Conservation (phyloP, 2,888 invertebrate genomes). For the Agriopis leucophaearia region DNA sequence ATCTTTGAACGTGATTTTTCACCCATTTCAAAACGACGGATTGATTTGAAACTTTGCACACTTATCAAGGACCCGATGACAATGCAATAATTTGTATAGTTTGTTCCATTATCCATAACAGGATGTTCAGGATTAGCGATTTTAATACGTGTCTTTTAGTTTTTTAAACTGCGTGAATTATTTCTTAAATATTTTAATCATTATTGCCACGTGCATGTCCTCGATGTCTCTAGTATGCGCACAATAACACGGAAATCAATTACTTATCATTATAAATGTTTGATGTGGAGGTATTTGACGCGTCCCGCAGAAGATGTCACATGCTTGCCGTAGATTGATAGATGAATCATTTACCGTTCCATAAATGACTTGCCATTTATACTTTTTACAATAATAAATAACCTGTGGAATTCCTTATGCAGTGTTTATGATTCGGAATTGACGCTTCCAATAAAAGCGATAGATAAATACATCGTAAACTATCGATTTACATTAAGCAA, state of each 20-base stretch:
- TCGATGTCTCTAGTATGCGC: conserved; percentile 47
- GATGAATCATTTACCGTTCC: conserved; percentile 67
- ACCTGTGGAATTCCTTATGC: conserved; percentile 52
- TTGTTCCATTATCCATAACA: no score
- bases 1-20: no score
- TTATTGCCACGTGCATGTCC: conserved; percentile 26
- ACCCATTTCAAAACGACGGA: no score
- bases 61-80: no score
- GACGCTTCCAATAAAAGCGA: conserved; percentile 41
- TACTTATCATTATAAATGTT: conserved; percentile 61
- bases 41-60: no score
- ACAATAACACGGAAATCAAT: conserved; percentile 55
- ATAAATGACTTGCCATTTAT: conserved; percentile 72
- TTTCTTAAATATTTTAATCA: conserved; percentile 1
- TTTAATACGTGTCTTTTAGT: no score
- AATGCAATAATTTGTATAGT: no score
- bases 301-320: conserved; percentile 60
- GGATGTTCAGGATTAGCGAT: no score
- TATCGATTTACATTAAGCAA: conserved; percentile 33
- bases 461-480: conserved; percentile 38
- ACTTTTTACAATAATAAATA: conserved; percentile 54
- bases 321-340: conserved; percentile 64
- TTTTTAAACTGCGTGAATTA: no score
- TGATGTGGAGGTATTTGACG: conserved; percentile 63
- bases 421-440: conserved; percentile 42